These are phyloP conservation scores for Plecturocebus donacophilus DNA, from an alignment of 2,113 vertebrate species.

Conservation along the genomic window DNA sequence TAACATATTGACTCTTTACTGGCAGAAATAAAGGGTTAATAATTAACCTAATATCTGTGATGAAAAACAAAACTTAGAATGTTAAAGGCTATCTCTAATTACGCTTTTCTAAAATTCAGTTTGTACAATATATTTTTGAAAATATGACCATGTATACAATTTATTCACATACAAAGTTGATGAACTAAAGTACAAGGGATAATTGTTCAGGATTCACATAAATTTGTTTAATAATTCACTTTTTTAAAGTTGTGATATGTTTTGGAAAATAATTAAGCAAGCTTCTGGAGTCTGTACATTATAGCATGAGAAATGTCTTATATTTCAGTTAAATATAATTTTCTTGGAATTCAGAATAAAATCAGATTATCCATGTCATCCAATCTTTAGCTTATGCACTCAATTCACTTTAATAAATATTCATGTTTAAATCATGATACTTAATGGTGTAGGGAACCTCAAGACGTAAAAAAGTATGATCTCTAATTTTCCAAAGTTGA, in stretches of 20 bases:
- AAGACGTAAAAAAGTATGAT: neutral
- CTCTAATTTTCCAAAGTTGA: neutral
- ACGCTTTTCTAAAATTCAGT: neutral
- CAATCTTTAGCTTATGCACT: neutral
- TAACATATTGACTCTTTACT: neutral
- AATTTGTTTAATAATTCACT: neutral
- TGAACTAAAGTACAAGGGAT: neutral
- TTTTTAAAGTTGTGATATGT: neutral
- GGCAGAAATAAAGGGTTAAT: neutral
- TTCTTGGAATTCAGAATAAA: constrained; percentile 15
- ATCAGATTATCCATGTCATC: neutral
- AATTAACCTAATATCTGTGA: neutral
- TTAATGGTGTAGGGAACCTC: neutral
- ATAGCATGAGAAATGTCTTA: neutral
- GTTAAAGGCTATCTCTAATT: neutral
- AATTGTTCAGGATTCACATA: neutral
- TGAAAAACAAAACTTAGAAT: neutral
- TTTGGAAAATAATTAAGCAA: constrained; percentile 9
- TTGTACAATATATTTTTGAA: neutral
- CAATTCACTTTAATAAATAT: constrained; percentile 25
- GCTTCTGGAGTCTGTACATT: neutral
- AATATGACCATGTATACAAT: neutral
- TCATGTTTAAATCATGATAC: constrained; percentile 35
- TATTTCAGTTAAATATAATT: neutral
- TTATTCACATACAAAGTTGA: neutral